Evolutionary conservation across 2,797 vertebrate genomes (phyloP), one percentile per base, ranked within the genome.

Genomic region (Chiloscyllium punctatum): DNA sequence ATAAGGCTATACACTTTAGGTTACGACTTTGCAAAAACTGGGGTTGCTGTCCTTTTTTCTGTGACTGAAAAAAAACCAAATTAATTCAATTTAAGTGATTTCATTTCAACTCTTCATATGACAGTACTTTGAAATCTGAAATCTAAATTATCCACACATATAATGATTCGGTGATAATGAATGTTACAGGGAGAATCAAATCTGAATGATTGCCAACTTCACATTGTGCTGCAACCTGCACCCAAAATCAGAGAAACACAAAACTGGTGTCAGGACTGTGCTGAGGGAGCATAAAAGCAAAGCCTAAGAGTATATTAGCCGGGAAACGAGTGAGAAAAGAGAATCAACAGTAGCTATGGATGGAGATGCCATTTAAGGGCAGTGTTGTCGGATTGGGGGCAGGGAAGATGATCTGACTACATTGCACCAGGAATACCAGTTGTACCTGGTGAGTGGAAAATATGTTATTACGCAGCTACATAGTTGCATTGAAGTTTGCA

Each of bases 1-100:
- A 98, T 98, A 99, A 98, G 98, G 98, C 98, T 97, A 99, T 98
- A 97, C 98, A 99, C 97, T 99, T 99, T 97, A 99, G 97, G 96
- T 98, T 99, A 96, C 98, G 98, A 97, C 98, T 99, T 97, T 99
- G 98, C 97, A 99, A 97, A 97, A 99, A 99, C 95, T 98, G 98
- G 48, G 98, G 98, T 95, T 99, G 98, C 96, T 98, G 98, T 96
- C 98, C 98, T 97, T 98, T 98, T 96, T 98, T 98, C 97, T 98
- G 98, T 96, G 98, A 98, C 98, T 99, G 96, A 96, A 96, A 69
- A 48, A 79, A 96, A 51, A 42, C 96, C 48, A 16, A 69, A 66
- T 69, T 71, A 69, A 66, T 88, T 86, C 88, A 62, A 69, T 30
- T 62, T 9, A 62, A 9, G 57, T 62, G 4, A 72, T 51, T 51